Evolutionary conservation across 2,888 invertebrate species (phyloP), one percentile per base, ranked within the genome.

Genomic region (Polyommatus icarus): DNA sequence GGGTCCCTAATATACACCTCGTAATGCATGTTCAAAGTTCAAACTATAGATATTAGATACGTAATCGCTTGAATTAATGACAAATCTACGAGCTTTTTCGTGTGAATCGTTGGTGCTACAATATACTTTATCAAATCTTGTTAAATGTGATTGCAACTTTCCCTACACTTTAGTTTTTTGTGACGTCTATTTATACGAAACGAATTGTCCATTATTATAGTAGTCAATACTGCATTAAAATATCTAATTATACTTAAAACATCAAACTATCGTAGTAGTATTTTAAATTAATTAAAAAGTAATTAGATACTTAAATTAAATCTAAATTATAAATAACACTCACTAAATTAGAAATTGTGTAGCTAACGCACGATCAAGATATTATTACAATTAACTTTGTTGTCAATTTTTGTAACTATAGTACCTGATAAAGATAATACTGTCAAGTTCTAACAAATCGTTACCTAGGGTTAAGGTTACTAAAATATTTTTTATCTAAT

Each of bases 81-180:
- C 29, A 29, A 40, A 36, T 40, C n/a, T 72, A 72, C 72, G 72
- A 40, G 36, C 72, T 40, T n/a, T 36, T 40, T 20, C 7, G 8
- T 40, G 72, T 72, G 72, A 36, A 18, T 36, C 36, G 32, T 71
- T 71, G 36, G n/a, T 72, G n/a, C 72, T 72, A 40, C 72, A 72
- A 72, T 29, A 75, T 29, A 54, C 50, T 75, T 54, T 75, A 73
- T 73, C 73, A 46, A 40, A 73, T 40, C 36, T 73, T 73, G 40
- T 73, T 73, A 73, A 24, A 73, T 46, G 73, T 73, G 46, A 73
- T 73, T 73, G 73, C 72, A 73, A 73, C 46, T 46, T 73, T 73
- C 12, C 46, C 73, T 73, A 73, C 36, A 40, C 20, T 73, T 72
- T 73, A 46, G 67, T 32, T 29, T 29, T 29, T 67, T 67, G 32